Conservation (phyloP, 2,113 vertebrate genomes). For the Trichechus manatus region DNA sequence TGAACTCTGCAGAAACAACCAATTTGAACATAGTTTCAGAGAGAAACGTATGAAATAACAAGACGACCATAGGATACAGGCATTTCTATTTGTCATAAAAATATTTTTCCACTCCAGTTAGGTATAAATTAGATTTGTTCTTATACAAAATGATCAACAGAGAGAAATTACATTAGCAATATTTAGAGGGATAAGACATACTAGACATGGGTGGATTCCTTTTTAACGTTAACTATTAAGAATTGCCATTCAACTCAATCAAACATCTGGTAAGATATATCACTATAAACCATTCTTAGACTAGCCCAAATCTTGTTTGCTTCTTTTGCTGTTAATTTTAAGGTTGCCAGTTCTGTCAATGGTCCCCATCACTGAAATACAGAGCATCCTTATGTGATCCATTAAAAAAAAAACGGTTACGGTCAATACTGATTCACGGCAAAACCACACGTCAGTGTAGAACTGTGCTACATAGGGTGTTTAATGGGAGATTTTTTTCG, state of each 20-base stretch:
- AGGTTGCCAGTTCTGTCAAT: not conserved
- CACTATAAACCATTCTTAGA: not conserved
- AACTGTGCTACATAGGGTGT: not conserved
- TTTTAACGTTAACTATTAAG: not conserved
- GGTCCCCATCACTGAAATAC: not conserved
- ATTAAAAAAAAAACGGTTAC: no score
- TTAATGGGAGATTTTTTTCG: not conserved
- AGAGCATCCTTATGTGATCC: not conserved
- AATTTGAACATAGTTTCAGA: not conserved
- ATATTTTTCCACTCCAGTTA: not conserved
- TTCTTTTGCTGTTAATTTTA: not conserved
- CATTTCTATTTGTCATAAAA: not conserved
- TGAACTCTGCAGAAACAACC: not conserved
- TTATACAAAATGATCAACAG: not conserved
- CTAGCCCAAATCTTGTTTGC: not conserved
- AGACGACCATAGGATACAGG: not conserved
- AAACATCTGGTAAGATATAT: not conserved
- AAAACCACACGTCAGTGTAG: not conserved
- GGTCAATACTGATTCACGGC: no score
- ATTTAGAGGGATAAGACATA: not conserved
- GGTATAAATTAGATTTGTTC: not conserved
- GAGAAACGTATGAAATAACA: not conserved
- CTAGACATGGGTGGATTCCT: not conserved
- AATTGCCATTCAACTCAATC: not conserved
- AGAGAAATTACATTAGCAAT: slow-evolving; percentile 18